phyloP scores from a whole-genome alignment of 2,113 vertebrate genomes.

The rabbit (Oryctolagus cuniculus) region DNA sequence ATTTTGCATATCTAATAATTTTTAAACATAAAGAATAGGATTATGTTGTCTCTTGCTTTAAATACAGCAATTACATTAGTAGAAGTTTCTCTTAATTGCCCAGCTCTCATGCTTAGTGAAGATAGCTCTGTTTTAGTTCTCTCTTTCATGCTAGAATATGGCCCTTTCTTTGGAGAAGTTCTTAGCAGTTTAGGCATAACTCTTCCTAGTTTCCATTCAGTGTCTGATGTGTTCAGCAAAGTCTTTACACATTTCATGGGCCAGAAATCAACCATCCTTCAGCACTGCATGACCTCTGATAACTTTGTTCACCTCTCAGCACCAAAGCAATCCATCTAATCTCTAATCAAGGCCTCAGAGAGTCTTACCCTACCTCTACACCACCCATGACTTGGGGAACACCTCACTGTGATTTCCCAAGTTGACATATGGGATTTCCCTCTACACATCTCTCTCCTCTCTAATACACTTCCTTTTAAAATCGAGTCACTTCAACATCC shows the following conservation, averaged over 20 bases:
- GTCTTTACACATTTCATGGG: neutral
- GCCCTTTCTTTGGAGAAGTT: neutral
- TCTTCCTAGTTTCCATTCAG: neutral
- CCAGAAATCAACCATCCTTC: neutral
- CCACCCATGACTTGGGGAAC: neutral
- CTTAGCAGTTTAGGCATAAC: neutral
- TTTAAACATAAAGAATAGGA: neutral
- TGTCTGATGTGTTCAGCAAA: neutral
- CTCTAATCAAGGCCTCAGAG: neutral
- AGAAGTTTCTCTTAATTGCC: neutral
- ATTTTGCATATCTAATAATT: neutral
- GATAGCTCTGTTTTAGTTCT: neutral
- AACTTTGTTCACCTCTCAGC: neutral
- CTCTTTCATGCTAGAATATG: neutral
- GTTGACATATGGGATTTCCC: neutral
- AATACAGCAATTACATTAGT: neutral
- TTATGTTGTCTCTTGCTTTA: neutral
- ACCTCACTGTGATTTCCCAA: neutral
- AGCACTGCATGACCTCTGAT: neutral
- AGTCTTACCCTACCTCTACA: neutral
- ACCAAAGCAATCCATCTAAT: neutral
- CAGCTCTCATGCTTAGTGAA: neutral
- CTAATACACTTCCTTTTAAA: neutral
- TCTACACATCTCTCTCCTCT: neutral
- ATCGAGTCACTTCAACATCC: neutral